A percentile compares a stretch with the other conserved stretches of the same genome.
Conservation (phyloP, 2,797 vertebrate genomes). For the Craterocephalus amniculus region DNA sequence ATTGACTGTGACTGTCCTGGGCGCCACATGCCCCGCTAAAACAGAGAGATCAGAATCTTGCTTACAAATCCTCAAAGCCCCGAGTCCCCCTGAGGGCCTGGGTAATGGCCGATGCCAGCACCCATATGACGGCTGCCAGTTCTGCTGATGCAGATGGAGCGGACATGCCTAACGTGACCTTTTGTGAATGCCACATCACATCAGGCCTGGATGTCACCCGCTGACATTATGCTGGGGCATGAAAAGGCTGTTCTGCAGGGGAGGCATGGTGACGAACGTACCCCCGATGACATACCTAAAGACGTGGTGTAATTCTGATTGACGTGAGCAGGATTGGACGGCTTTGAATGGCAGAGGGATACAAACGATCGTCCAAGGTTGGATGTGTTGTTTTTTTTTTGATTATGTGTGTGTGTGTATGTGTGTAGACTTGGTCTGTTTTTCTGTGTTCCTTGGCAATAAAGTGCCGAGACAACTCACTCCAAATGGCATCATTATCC, state of each 20-base stretch:
- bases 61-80: slow-evolving; percentile 74
- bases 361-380: slow-evolving; percentile 19
- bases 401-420: slow-evolving; percentile 5
- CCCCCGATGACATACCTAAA: slow-evolving; percentile 76
- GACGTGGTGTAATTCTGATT: slow-evolving; percentile 77
- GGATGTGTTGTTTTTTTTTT: slow-evolving; percentile 20
- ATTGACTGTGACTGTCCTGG: slow-evolving; percentile 20
- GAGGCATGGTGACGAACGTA: slow-evolving; percentile 76
- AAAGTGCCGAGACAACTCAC: slow-evolving; percentile 74
- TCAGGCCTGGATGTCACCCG: slow-evolving; percentile 94
- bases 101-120: slow-evolving; percentile 81
- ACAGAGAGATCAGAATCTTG: slow-evolving; percentile 70
- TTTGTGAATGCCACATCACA: slow-evolving; percentile 99
- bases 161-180: slow-evolving; percentile 93
- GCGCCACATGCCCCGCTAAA: slow-evolving; percentile 23
- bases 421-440: slow-evolving; percentile 36
- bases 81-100: slow-evolving; percentile 56
- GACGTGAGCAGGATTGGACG: slow-evolving; percentile 63
- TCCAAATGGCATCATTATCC: slow-evolving; percentile 75
- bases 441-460: slow-evolving; percentile 47
- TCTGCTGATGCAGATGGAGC: slow-evolving; percentile 78
- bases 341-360: slow-evolving; percentile 70
- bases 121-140: slow-evolving; percentile 85
- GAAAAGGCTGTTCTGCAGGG: slow-evolving; percentile 90
- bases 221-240: slow-evolving; percentile 93